Evolutionary conservation across 2,113 vertebrate species (phyloP).

Genomic region (Pluvialis apricaria): DNA sequence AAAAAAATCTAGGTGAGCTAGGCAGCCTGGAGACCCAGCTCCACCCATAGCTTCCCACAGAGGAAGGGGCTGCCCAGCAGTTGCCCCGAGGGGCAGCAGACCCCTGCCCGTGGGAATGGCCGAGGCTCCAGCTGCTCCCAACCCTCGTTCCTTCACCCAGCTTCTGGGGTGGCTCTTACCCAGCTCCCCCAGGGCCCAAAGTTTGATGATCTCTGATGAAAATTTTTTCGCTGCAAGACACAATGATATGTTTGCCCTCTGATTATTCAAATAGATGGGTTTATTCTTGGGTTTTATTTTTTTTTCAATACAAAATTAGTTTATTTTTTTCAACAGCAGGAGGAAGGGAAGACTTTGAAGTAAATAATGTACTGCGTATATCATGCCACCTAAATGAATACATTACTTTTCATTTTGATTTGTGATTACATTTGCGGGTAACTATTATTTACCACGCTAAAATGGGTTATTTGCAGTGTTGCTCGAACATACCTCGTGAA

Average conservation of each 20-base stretch:
- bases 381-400: neutral
- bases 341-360: neutral
- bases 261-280: neutral
- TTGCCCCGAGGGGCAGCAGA: neutral
- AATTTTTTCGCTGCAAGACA: neutral
- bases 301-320: neutral
- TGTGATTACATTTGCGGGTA: neutral
- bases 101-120: neutral
- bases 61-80: neutral
- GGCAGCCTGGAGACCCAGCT: neutral
- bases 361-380: neutral
- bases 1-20: neutral
- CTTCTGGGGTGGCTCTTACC: neutral
- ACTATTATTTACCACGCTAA: neutral
- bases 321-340: neutral
- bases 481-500: neutral
- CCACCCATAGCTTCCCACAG: accelerated
- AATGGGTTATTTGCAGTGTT: neutral
- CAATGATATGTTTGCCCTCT: accelerated
- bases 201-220: neutral
- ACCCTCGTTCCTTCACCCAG: neutral
- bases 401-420: slow-evolving; percentile 15
- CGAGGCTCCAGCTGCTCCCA: neutral
- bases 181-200: neutral
- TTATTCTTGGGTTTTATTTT: neutral